Evolutionary conservation across 2,113 vertebrate species (phyloP).

Genomic region (Alligator sinensis): DNA sequence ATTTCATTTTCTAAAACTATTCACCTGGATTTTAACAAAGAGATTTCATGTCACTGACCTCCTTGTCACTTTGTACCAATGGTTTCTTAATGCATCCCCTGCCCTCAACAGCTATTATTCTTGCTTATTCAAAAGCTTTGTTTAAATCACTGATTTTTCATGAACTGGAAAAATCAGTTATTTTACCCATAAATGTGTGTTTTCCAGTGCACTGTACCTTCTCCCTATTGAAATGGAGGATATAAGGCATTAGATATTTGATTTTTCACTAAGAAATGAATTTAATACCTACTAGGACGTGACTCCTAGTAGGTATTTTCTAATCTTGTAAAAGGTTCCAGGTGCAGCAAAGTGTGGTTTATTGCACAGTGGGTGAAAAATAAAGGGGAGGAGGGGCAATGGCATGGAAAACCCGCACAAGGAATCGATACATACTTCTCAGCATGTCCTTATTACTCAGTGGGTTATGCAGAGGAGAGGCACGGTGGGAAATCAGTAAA

Average conservation of each 20-base stretch:
- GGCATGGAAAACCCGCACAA: neutral
- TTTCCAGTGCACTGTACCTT: neutral
- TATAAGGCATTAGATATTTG: neutral
- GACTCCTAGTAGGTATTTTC: neutral
- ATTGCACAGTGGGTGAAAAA: neutral
- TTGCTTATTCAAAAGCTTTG: neutral
- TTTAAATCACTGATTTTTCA: neutral
- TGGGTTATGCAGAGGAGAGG: neutral
- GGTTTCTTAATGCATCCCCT: neutral
- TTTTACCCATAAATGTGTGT: neutral
- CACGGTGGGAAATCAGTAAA: neutral
- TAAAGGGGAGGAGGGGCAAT: neutral
- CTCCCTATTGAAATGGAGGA: neutral
- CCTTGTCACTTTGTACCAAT: accelerated
- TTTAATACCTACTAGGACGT: neutral
- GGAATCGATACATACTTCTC: neutral
- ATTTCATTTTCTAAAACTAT: neutral
- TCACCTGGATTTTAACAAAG: neutral
- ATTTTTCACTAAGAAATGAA: too few relatives aligned
- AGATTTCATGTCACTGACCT: neutral
- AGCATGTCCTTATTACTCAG: neutral
- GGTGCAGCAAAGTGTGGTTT: neutral
- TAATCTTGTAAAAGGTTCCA: neutral
- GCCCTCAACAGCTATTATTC: neutral
- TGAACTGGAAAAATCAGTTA: neutral